Conservation (phyloP, 2,797 vertebrate species). For the Coreius guichenoti region DNA sequence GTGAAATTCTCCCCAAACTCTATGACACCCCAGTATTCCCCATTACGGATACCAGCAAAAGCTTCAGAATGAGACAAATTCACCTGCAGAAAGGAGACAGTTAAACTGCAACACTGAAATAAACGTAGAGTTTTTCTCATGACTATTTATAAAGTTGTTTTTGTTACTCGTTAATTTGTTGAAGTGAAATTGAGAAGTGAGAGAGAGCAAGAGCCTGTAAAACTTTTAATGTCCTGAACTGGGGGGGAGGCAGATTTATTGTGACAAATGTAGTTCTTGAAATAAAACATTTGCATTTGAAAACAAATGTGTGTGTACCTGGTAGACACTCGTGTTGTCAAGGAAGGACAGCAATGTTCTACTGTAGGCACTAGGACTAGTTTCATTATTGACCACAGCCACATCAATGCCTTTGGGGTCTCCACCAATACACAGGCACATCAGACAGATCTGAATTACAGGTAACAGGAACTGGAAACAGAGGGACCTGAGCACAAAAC, state of each 20-base stretch:
- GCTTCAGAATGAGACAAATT: slow-evolving; percentile 74
- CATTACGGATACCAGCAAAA: slow-evolving; percentile 75
- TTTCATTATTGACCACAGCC: slow-evolving; percentile 84
- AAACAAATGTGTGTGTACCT: slow-evolving; percentile 66
- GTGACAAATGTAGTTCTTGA: background rate
- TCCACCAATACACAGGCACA: slow-evolving; percentile 81
- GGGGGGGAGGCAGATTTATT: too few species aligned
- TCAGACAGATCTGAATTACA: slow-evolving; percentile 83
- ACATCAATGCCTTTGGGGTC: slow-evolving; percentile 77
- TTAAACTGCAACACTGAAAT: background rate
- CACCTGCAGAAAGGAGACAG: slow-evolving; percentile 66
- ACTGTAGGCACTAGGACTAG: slow-evolving; percentile 69
- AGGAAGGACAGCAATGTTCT: slow-evolving; percentile 75
- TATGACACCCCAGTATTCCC: slow-evolving; percentile 81
- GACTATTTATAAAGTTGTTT: background rate
- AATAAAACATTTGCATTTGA: background rate
- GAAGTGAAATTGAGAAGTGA: slow-evolving; percentile 42
- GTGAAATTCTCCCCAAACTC: slow-evolving; percentile 83
- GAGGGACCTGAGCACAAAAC: slow-evolving; percentile 71
- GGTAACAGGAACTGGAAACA: slow-evolving; percentile 85
- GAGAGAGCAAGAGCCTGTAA: background rate
- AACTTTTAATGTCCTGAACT: background rate
- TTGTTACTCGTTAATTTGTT: background rate
- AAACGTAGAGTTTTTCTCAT: background rate
- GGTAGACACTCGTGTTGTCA: slow-evolving; percentile 79